Conservation (phyloP, 2,888 invertebrate genomes). For the Myopa testacea region DNA sequence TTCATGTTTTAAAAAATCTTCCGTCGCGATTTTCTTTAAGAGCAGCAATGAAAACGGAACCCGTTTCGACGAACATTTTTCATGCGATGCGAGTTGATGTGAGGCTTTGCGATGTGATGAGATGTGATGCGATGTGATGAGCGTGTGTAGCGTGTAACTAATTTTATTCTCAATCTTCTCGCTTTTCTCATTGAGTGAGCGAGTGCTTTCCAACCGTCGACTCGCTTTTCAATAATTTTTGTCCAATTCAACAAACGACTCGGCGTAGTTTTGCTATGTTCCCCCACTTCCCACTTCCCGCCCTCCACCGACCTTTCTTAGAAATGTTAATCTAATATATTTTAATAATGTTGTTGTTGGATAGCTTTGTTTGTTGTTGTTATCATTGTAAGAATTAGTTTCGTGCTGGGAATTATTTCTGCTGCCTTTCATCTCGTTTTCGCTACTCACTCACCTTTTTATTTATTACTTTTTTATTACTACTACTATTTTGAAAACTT, state of each 20-base stretch:
- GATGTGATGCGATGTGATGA: neutral
- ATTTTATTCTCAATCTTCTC: slow-evolving; percentile 8
- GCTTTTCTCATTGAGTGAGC: slow-evolving; percentile 14
- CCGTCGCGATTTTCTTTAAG: slow-evolving; percentile 2
- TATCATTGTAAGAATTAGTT: slow-evolving; percentile 27
- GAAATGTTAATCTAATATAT: neutral
- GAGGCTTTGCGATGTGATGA: too few relatives aligned
- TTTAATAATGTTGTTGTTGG: slow-evolving; percentile 14
- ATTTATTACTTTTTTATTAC: too few relatives aligned
- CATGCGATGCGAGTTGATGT: slow-evolving; percentile 26
- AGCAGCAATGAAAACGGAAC: slow-evolving; percentile 6
- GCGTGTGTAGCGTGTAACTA: too few relatives aligned
- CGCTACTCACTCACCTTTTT: too few relatives aligned
- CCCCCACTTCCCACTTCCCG: neutral
- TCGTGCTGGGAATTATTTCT: slow-evolving; percentile 15
- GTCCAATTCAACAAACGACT: slow-evolving; percentile 8
- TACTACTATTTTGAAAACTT: too few relatives aligned
- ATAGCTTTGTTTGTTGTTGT: slow-evolving; percentile 15
- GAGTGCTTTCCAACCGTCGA: slow-evolving; percentile 1
- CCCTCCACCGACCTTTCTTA: neutral
- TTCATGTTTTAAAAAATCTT: neutral
- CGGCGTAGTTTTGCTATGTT: slow-evolving; percentile 9
- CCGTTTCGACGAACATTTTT: slow-evolving; percentile 7
- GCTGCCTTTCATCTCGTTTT: neutral
- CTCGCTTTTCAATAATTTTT: slow-evolving; percentile 28